Percentiles rank a stretch among this genome's conserved stretches.
phyloP scores from a whole-genome alignment of 53 echinoderm and acorn worm species.

The Henricia sp. region DNA sequence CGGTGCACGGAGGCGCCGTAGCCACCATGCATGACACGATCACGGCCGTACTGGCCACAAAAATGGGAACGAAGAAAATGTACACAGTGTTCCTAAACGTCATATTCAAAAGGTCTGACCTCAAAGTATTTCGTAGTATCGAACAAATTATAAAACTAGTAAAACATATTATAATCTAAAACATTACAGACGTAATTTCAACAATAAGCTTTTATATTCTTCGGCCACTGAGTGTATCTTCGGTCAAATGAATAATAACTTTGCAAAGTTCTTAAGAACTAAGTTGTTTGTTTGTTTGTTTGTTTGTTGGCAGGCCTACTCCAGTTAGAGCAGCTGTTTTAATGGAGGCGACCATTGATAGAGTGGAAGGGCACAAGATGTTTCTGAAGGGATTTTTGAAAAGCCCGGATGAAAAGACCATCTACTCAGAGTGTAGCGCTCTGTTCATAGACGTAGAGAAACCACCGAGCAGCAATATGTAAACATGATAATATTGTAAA shows the following conservation, averaged over 20 bases:
- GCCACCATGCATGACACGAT: slow-evolving; percentile 16
- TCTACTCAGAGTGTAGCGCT: slow-evolving; percentile 6
- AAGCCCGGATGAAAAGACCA: neutral
- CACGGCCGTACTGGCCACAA: neutral
- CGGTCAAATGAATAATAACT: too few relatives aligned
- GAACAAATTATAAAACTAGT: too few relatives aligned
- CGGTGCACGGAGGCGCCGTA: slow-evolving; percentile 30
- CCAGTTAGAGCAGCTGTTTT: neutral
- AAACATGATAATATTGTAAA: too few relatives aligned
- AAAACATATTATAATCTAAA: too few relatives aligned
- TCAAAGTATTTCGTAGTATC: neutral
- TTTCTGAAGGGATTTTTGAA: slow-evolving; percentile 19
- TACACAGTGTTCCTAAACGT: slow-evolving; percentile 17
- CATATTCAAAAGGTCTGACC: neutral
- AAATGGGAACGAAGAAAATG: slow-evolving; percentile 6
- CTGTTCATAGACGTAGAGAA: neutral
- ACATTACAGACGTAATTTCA: too few relatives aligned
- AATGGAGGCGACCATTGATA: slow-evolving; percentile 14
- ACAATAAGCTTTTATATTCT: too few relatives aligned
- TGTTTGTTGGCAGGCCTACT: neutral
- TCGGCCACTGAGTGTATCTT: too few relatives aligned
- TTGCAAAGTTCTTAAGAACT: too few relatives aligned
- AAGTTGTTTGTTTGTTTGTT: slow-evolving; percentile 11
- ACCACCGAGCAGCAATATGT: neutral
- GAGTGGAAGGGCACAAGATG: slow-evolving; percentile 19